Conservation (phyloP, 2,797 vertebrate genomes). For the Cossypha dichroa region DNA sequence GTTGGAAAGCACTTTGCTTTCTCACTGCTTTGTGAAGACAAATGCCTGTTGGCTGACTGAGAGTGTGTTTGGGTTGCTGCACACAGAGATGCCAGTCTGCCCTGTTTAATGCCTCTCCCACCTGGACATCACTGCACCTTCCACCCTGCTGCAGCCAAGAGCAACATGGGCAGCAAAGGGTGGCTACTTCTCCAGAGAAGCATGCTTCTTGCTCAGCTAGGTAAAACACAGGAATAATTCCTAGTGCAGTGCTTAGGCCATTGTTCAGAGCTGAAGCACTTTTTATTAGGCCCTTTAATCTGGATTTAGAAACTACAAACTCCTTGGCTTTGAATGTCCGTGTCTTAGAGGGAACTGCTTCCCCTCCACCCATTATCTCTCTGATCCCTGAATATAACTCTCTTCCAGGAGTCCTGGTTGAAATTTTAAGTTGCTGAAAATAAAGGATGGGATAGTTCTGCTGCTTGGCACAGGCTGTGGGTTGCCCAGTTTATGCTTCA, state of each 20-base stretch:
- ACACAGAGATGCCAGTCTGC: background rate
- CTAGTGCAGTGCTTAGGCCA: background rate
- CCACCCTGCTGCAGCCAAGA: background rate
- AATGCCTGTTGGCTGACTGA: background rate
- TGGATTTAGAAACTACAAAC: background rate
- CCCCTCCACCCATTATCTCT: fast-evolving
- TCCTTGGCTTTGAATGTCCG: background rate
- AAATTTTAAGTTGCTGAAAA: background rate
- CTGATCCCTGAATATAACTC: background rate
- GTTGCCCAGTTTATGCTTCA: background rate
- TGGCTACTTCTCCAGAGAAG: background rate
- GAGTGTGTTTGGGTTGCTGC: background rate
- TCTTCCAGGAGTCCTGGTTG: background rate
- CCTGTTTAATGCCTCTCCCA: background rate
- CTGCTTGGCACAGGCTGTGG: background rate
- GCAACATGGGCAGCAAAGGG: background rate
- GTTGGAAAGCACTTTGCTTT: background rate
- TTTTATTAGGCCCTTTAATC: background rate
- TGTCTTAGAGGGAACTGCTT: background rate
- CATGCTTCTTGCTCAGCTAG: background rate
- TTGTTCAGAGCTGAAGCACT: background rate
- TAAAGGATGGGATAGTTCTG: background rate
- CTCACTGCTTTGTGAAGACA: background rate
- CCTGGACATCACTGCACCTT: background rate
- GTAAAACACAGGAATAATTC: background rate